A percentile compares a stretch with the other conserved stretches of the same genome.
phyloP scores from a whole-genome alignment of 2,888 invertebrate species.

The Limulus polyphemus region DNA sequence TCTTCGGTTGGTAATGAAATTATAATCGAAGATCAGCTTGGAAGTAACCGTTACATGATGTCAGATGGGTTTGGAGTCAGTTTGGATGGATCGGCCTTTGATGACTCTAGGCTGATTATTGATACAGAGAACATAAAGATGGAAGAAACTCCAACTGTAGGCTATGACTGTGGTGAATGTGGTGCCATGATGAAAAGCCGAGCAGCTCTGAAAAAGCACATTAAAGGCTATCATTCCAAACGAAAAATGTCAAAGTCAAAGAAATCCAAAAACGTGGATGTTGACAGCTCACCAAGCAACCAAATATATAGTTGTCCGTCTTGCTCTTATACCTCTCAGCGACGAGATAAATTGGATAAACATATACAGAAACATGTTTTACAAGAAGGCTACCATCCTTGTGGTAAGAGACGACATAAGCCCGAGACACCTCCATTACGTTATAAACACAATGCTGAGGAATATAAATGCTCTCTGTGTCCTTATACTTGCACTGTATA shows the following conservation, averaged over 20 bases:
- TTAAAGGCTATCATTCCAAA: conserved; percentile 34
- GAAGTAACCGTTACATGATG: conserved; percentile 13
- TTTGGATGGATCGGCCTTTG: conserved; percentile 19
- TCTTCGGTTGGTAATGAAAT: conserved; percentile 25
- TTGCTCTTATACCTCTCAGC: conserved; percentile 35
- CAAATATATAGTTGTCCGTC: conserved; percentile 34
- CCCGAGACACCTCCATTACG: conserved; percentile 38
- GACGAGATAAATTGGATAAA: conserved; percentile 40
- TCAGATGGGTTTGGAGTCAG: conserved; percentile 15
- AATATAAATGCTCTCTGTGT: conserved; percentile 44
- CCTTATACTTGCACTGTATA: conserved; percentile 47
- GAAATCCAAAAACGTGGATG: conserved; percentile 4
- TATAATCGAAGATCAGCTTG: conserved; percentile 20
- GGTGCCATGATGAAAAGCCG: conserved; percentile 38
- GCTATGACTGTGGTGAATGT: conserved; percentile 40
- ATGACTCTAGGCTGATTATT: conserved; percentile 23
- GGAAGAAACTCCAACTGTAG: conserved; percentile 20
- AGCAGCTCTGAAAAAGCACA: conserved; percentile 39
- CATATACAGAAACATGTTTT: conserved; percentile 39
- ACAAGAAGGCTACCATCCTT: conserved; percentile 39
- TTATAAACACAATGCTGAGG: conserved; percentile 39
- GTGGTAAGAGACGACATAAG: conserved; percentile 38
- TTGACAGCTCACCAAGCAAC: conserved; percentile 3
- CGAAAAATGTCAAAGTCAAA: conserved; percentile 13
- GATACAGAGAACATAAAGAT: conserved; percentile 21